Conservation (phyloP, 2,888 invertebrate genomes). For the Biston betularia region DNA sequence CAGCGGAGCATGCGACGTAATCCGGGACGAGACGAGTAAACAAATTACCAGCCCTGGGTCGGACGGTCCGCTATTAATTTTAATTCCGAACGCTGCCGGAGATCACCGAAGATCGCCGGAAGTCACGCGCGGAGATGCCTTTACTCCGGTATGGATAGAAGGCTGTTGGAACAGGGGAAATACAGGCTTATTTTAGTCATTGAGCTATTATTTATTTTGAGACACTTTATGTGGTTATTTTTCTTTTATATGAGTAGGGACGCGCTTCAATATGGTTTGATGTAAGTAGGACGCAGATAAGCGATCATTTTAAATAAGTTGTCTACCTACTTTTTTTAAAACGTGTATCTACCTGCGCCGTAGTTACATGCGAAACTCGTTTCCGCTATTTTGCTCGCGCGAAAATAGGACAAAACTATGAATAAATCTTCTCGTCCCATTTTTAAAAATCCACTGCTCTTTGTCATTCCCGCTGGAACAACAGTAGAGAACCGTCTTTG, state of each 20-base stretch:
- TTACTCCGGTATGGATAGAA: conserved; percentile 20
- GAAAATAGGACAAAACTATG: too few species aligned
- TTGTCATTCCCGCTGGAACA: too few species aligned
- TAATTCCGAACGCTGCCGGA: conserved; percentile 79
- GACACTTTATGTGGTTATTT: neutral
- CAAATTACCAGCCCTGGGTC: conserved; percentile 78
- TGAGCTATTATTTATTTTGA: conserved; percentile 20
- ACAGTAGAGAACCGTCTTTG: too few species aligned
- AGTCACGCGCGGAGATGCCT: conserved; percentile 69
- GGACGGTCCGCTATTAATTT: conserved; percentile 82
- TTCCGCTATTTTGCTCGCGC: too few species aligned
- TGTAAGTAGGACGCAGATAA: too few species aligned
- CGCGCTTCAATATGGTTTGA: neutral
- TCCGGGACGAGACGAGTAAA: conserved; percentile 82
- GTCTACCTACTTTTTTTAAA: too few species aligned
- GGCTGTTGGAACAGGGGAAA: conserved; percentile 28
- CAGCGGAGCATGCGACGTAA: conserved; percentile 81
- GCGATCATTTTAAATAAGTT: too few species aligned
- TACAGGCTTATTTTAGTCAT: conserved; percentile 25
- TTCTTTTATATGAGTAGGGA: neutral
- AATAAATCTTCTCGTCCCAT: too few species aligned
- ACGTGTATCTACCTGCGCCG: too few species aligned
- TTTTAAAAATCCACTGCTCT: too few species aligned
- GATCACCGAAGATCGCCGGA: conserved; percentile 76
- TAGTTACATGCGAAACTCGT: too few species aligned